Percentiles rank a stretch among this genome's conserved stretches.
Evolutionary conservation across 1,140 invertebrate species (phyloP).

Genomic region (Macrosteles quadrilineatus): DNA sequence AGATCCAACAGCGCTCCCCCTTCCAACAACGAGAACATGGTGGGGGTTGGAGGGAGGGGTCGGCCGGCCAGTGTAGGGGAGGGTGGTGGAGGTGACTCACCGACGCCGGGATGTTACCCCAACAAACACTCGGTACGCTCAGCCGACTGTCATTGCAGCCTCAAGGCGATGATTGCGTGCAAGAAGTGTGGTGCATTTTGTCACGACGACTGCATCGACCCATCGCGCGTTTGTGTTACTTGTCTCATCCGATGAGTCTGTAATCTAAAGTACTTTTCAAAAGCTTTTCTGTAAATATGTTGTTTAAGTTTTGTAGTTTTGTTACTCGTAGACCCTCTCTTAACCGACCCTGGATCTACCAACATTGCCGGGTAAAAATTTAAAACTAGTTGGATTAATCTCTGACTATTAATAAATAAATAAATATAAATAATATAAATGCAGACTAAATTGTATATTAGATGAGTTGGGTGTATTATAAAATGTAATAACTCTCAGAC

Average conservation of each 20-base stretch:
- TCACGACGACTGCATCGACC: conserved; percentile 94
- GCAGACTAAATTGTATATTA: too few species aligned
- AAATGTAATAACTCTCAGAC: too few species aligned
- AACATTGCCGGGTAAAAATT: too few species aligned
- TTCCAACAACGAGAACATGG: conserved; percentile 55
- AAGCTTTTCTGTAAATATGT: too few species aligned
- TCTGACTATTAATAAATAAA: too few species aligned
- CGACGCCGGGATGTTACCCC: conserved; percentile 39
- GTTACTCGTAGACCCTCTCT: too few species aligned
- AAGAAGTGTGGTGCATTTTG: conserved; percentile 96
- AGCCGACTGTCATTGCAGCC: conserved; percentile 80
- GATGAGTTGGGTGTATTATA: too few species aligned
- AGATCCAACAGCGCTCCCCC: conserved; percentile 83
- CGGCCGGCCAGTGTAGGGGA: conserved; percentile 59
- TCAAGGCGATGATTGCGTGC: conserved; percentile 94
- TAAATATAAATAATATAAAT: too few species aligned
- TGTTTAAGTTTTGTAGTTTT: too few species aligned
- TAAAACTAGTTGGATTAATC: too few species aligned
- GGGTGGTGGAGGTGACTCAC: conserved; percentile 41
- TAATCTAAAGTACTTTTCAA: background rate
- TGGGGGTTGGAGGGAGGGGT: conserved; percentile 44
- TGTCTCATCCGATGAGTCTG: conserved; percentile 53
- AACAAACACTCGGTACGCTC: conserved; percentile 23
- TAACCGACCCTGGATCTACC: too few species aligned
- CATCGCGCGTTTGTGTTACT: conserved; percentile 88